Percentiles rank a stretch among this genome's conserved stretches.
Evolutionary conservation across 2,888 invertebrate genomes (phyloP).

Genomic region (Epirrhoe tristata): DNA sequence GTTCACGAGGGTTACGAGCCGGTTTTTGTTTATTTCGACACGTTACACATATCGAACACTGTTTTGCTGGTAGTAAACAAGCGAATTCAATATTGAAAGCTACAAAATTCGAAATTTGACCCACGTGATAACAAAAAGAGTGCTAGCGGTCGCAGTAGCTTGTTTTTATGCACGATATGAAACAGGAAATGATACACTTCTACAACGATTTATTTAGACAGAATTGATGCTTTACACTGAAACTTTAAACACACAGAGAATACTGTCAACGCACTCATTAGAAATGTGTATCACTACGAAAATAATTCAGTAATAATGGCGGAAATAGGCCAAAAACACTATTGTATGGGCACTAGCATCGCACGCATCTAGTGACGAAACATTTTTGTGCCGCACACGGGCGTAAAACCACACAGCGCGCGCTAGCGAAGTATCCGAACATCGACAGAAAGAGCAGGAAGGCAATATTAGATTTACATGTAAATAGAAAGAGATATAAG

Average conservation of each 20-base stretch:
- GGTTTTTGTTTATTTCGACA: slow-evolving; percentile 62
- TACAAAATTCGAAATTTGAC: slow-evolving; percentile 76
- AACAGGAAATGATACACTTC: slow-evolving; percentile 82
- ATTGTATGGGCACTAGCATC: slow-evolving; percentile 65
- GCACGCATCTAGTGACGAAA: slow-evolving; percentile 76
- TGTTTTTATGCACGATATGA: slow-evolving; percentile 75
- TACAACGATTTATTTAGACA: slow-evolving; percentile 59
- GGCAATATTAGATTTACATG: slow-evolving; percentile 50
- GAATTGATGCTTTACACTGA: slow-evolving; percentile 21
- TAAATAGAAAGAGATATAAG: slow-evolving; percentile 67
- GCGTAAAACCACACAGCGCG: slow-evolving; percentile 43
- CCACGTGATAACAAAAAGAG: slow-evolving; percentile 84
- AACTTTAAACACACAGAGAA: slow-evolving; percentile 26
- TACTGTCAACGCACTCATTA: slow-evolving; percentile 31
- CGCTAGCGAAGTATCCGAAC: slow-evolving; percentile 21
- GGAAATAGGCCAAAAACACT: slow-evolving; percentile 78
- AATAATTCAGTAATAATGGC: slow-evolving; percentile 76
- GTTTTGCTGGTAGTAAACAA: slow-evolving; percentile 35
- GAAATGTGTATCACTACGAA: slow-evolving; percentile 60
- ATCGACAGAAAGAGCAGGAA: slow-evolving; percentile 45
- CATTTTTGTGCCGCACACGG: slow-evolving; percentile 64
- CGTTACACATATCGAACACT: slow-evolving; percentile 23
- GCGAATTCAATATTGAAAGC: slow-evolving; percentile 42
- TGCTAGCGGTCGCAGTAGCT: slow-evolving; percentile 79
- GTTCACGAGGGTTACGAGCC: slow-evolving; percentile 71